Conservation (phyloP, 2,797 vertebrate genomes). For the Bradypus variegatus region DNA sequence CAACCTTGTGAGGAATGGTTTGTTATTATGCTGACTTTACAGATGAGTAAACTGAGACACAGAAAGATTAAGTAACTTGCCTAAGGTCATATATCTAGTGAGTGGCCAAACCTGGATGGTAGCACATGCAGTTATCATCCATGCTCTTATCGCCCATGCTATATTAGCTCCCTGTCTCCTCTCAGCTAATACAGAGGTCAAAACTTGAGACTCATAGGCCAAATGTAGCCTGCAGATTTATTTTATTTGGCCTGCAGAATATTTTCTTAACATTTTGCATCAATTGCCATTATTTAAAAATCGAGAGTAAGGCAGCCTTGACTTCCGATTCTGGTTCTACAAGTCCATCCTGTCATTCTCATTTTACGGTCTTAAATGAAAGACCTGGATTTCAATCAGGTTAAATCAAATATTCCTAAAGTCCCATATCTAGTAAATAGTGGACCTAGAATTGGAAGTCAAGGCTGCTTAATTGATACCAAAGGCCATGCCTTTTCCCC, state of each 20-base stretch:
- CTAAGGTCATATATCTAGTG: constrained; percentile 8
- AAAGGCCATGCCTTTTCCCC: background rate
- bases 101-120: background rate
- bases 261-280: constrained; percentile 39
- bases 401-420: constrained; percentile 3
- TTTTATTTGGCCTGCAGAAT: constrained; percentile 18
- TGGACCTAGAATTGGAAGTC: background rate
- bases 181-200: constrained; percentile 31
- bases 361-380: constrained; percentile 5
- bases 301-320: background rate
- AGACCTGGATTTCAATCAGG: background rate
- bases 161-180: background rate
- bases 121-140: background rate
- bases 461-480: background rate
- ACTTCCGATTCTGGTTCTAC: constrained; percentile 22
- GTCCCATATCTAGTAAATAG: background rate
- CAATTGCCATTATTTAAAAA: constrained; percentile 32
- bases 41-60: constrained; percentile 12
- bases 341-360: background rate
- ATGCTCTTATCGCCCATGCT: background rate
- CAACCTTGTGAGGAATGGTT: background rate
- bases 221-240: background rate
- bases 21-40: background rate
- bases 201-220: background rate
- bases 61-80: background rate